Evolutionary conservation across 30 jellyfish, hydroid and myxozoan genomes (phyloP).

Genomic region (Aurelia sp.): DNA sequence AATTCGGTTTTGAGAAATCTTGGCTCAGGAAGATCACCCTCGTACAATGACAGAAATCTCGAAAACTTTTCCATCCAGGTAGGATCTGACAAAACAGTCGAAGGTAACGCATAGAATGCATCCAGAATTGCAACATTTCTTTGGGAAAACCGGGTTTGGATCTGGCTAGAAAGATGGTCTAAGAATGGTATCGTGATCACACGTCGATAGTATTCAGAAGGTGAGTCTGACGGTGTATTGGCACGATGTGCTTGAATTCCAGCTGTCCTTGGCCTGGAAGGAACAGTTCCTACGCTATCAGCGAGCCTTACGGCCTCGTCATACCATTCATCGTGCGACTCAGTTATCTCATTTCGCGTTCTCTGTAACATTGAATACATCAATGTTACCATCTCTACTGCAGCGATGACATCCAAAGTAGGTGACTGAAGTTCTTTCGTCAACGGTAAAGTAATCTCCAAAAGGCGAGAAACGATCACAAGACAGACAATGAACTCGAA

Average conservation of each 20-base stretch:
- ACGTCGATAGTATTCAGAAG: constrained; percentile 27
- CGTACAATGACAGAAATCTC: constrained; percentile 6
- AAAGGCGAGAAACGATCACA: constrained; percentile 37
- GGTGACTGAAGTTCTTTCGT: constrained; percentile 60
- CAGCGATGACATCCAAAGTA: constrained; percentile 29
- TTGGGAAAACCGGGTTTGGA: constrained; percentile 41
- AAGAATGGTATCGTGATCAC: constrained; percentile 28
- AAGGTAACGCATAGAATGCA: constrained; percentile 43
- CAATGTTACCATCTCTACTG: background rate
- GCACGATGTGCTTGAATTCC: constrained; percentile 14
- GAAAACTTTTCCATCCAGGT: constrained; percentile 44
- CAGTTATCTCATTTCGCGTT: background rate
- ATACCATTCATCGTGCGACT: constrained; percentile 24
- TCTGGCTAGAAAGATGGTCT: constrained; percentile 38
- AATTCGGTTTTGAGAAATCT: constrained; percentile 45
- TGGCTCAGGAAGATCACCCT: constrained; percentile 71
- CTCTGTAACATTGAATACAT: constrained; percentile 23
- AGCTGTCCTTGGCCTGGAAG: constrained; percentile 59
- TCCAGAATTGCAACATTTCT: constrained; percentile 19
- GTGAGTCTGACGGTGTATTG: constrained; percentile 17
- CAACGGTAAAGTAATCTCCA: constrained; percentile 42
- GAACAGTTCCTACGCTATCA: constrained; percentile 25
- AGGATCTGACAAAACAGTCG: background rate
- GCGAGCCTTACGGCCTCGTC: constrained; percentile 24
- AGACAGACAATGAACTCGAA: constrained; percentile 35